phyloP scores from a whole-genome alignment of 2,797 vertebrate genomes.

The Coranthus polyacanthus region DNA sequence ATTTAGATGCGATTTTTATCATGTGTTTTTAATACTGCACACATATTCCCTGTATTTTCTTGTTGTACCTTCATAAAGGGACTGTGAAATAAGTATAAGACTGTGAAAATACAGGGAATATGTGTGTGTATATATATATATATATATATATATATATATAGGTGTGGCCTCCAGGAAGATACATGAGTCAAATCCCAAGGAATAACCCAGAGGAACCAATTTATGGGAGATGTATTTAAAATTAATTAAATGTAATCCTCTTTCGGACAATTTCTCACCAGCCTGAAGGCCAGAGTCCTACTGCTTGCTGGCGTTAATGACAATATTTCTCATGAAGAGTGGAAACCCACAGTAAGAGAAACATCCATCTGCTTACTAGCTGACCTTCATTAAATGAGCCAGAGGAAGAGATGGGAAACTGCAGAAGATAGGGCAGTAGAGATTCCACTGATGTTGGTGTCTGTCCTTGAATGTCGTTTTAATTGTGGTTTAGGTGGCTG shows the following conservation, averaged over 20 bases:
- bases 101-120: too few species aligned
- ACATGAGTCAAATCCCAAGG: constrained; percentile 43
- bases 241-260: constrained; percentile 66
- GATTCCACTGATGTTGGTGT: constrained; percentile 22
- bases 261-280: constrained; percentile 60
- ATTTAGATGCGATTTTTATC: too few species aligned
- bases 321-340: constrained; percentile 53
- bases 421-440: constrained; percentile 20
- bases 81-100: too few species aligned
- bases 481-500: constrained; percentile 21
- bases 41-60: too few species aligned
- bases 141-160: too few species aligned
- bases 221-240: constrained; percentile 53
- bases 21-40: too few species aligned
- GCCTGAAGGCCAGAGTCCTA: constrained; percentile 51
- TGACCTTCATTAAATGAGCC: constrained; percentile 61
- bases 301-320: constrained; percentile 64
- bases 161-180: constrained; percentile 22
- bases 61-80: too few species aligned
- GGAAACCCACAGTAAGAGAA: constrained; percentile 38
- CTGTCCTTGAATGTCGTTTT: too few species aligned
- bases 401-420: constrained; percentile 9
- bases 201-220: constrained; percentile 50
- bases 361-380: constrained; percentile 49
- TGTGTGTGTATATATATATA: too few species aligned